These are phyloP conservation scores for Tortrix viridana DNA, from an alignment of 2,888 invertebrate species.

Conservation along the genomic window DNA sequence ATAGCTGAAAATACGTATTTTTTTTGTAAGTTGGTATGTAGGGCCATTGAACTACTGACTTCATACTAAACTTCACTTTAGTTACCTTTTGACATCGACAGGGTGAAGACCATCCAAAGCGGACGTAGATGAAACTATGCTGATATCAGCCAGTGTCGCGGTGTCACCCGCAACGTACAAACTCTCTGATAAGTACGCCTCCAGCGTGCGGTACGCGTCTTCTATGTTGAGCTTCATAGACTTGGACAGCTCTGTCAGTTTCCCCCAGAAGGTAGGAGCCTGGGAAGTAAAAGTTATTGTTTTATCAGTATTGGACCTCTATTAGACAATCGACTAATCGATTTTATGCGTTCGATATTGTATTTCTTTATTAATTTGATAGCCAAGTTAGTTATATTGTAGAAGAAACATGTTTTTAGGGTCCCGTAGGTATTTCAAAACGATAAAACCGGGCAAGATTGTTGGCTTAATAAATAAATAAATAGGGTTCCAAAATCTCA, in stretches of 20 bases:
- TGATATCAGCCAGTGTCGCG: slow-evolving; percentile 69
- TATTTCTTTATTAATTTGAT: no score
- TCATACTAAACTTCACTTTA: slow-evolving; percentile 7
- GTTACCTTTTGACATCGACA: slow-evolving; percentile 61
- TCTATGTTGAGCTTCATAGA: slow-evolving; percentile 54
- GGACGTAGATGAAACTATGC: slow-evolving; percentile 62
- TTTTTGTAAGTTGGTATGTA: no score
- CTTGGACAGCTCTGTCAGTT: slow-evolving; percentile 57
- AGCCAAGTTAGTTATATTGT: no score
- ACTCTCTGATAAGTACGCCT: slow-evolving; percentile 62
- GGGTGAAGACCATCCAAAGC: slow-evolving; percentile 62
- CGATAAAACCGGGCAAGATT: no score
- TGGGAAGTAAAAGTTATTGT: slow-evolving; percentile 43
- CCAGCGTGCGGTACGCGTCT: slow-evolving; percentile 63
- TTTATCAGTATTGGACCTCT: neutral
- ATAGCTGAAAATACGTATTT: no score
- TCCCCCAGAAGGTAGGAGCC: slow-evolving; percentile 67
- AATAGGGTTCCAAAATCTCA: no score
- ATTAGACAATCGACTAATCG: no score
- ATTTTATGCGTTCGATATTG: no score
- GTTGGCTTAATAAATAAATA: no score
- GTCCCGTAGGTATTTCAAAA: no score
- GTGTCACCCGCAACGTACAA: slow-evolving; percentile 62
- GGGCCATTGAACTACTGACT: no score
- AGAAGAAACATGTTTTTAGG: no score